phyloP scores from a whole-genome alignment of 2,113 vertebrate genomes.

The Choloepus hoffmanni region DNA sequence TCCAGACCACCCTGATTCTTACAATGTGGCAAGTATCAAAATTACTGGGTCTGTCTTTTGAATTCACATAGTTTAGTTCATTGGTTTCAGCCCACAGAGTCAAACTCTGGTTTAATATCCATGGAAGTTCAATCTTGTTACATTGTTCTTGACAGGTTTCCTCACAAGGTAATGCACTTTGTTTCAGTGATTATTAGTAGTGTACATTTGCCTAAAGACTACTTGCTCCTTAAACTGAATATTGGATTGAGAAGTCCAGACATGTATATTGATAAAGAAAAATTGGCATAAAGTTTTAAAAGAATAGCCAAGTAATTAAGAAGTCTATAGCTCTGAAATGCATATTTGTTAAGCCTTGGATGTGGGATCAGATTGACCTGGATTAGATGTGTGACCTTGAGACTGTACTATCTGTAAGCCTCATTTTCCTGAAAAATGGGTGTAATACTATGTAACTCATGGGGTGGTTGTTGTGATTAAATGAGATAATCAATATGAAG shows the following conservation, averaged over 20 bases:
- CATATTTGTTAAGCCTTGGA: not conserved
- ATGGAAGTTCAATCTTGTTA: not conserved
- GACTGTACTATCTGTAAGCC: not conserved
- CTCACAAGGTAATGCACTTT: not conserved
- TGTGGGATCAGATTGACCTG: not conserved
- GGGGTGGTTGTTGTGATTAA: not conserved
- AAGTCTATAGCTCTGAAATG: not conserved
- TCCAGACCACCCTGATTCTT: not conserved
- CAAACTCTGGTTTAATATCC: not conserved
- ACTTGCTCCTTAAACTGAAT: not conserved
- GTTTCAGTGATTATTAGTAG: not conserved
- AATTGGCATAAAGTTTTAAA: not conserved
- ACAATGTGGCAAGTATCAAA: not conserved
- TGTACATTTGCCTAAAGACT: not conserved
- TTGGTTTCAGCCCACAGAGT: not conserved
- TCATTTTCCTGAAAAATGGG: constrained; percentile 40
- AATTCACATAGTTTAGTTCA: not conserved
- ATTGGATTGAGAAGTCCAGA: constrained; percentile 2
- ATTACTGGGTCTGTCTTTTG: not conserved
- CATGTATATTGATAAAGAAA: constrained; percentile 7
- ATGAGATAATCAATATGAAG: not conserved
- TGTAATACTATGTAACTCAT: not conserved
- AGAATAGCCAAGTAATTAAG: not conserved
- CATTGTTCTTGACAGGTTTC: not conserved
- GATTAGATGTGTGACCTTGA: not conserved